Conservation (phyloP, 2,113 vertebrate genomes). For the Bolborhynchus lineola region DNA sequence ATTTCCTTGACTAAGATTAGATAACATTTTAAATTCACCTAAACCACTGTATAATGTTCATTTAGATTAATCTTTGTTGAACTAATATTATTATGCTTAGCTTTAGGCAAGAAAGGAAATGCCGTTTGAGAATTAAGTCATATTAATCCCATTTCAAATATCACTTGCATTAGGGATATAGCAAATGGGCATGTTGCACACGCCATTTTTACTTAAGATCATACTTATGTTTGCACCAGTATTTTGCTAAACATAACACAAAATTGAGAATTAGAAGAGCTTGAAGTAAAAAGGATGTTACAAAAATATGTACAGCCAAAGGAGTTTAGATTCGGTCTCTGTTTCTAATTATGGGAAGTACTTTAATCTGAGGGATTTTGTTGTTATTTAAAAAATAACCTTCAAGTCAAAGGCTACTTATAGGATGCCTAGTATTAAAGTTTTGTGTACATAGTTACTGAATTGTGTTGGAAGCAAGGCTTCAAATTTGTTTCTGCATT, state of each 20-base stretch:
- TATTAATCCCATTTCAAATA: neutral
- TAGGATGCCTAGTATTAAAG: neutral
- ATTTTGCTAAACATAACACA: neutral
- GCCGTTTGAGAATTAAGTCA: constrained; percentile 8
- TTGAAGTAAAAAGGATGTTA: neutral
- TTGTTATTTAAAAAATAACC: neutral
- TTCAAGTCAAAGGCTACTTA: neutral
- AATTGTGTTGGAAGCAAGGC: neutral
- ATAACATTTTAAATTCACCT: neutral
- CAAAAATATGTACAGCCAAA: neutral
- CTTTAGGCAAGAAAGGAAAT: neutral
- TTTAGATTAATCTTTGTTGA: neutral
- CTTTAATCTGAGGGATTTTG: neutral
- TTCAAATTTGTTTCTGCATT: neutral
- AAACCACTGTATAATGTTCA: neutral
- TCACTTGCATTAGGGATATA: neutral
- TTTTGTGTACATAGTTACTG: neutral
- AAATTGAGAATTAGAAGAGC: neutral
- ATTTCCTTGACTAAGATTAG: neutral
- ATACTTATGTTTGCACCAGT: neutral
- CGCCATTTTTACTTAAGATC: neutral
- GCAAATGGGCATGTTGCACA: neutral
- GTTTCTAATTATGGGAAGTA: neutral
- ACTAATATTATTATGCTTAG: neutral
- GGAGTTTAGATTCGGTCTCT: neutral